Evolutionary conservation across 2,797 vertebrate genomes (phyloP), one percentile per base, ranked within the genome.

Genomic region (Danio aesculapii): DNA sequence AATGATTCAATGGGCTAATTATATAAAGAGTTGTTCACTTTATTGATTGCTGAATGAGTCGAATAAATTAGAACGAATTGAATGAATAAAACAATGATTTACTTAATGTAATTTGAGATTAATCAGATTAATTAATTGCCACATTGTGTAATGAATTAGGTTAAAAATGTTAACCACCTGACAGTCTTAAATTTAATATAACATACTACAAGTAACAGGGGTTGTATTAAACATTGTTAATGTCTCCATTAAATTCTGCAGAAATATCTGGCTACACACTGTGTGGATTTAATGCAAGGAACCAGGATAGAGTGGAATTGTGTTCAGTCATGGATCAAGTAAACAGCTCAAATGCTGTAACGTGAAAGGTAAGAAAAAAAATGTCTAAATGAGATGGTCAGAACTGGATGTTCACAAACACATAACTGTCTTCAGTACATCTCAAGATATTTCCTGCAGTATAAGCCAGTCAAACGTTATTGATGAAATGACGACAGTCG

Each of bases 401-500:
- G 70, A 58, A 67, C 63, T 63, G 50, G 7, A 61, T 58, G 17
- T 44, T 71, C 39, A 63, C 72, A 81, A 83, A 85, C 74, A 59
- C 84, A 74, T 78, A 69, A 81, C 47, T 66, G 59, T 69, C 17
- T 47, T 70, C 39, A 70, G 62, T 83, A 63, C 81, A 81, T 81
- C 75, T 81, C 74, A 59, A 79, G 71, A 76, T 73, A 30, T 73
- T 47, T 66, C 67, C 10, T 74, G 16, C 55, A 75, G 79, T 84
- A 75, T 63, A 67, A 75, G 66, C 67, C 63, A 73, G 74, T 63
- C 68, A 80, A 84, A 79, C 73, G 66, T 58, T 76, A 79, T 75
- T 47, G 71, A 82, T 53, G 76, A 69, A 81, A 86, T 79, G 75
- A 82, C 79, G 75, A 76, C 58, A 77, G 55, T 76, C 75, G 13